Percentiles rank a stretch among this genome's conserved stretches.
These are phyloP conservation scores for Hypothenemus hampei DNA, from an alignment of 1,140 invertebrate species.

Conservation along the genomic window DNA sequence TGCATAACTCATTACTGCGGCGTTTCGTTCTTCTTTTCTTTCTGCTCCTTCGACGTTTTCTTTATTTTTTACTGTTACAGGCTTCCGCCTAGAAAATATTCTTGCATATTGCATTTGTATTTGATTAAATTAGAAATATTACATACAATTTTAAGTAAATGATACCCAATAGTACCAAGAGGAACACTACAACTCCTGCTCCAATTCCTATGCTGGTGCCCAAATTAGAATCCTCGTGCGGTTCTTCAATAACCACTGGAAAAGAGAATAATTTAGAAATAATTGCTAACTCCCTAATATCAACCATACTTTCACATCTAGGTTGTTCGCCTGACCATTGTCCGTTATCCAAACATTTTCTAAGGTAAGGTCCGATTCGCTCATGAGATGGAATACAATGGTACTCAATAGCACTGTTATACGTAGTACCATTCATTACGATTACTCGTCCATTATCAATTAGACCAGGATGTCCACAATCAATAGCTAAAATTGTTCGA, in stretches of 20 bases:
- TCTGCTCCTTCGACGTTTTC: slow-evolving; percentile 81
- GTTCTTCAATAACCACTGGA: slow-evolving; percentile 56
- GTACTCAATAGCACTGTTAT: slow-evolving; percentile 78
- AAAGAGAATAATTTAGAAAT: no score
- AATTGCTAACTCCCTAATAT: no score
- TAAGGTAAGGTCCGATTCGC: slow-evolving; percentile 71
- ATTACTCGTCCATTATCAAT: slow-evolving; percentile 84
- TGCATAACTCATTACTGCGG: slow-evolving; percentile 81
- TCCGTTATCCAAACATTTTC: slow-evolving; percentile 77
- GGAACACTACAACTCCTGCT: slow-evolving; percentile 68
- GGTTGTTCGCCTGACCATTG: slow-evolving; percentile 81
- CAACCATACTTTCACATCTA: slow-evolving; percentile 58
- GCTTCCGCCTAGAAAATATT: slow-evolving; percentile 60
- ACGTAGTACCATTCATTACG: slow-evolving; percentile 78
- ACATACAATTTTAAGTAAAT: slow-evolving; percentile 74
- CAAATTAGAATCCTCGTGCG: slow-evolving; percentile 63
- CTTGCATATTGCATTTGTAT: slow-evolving; percentile 2
- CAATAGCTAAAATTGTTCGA: slow-evolving; percentile 69
- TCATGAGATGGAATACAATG: slow-evolving; percentile 82
- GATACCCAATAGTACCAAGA: slow-evolving; percentile 68
- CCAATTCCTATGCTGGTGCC: slow-evolving; percentile 75
- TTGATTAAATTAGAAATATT: neutral
- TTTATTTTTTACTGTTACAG: slow-evolving; percentile 79
- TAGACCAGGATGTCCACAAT: slow-evolving; percentile 70
- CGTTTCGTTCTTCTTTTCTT: slow-evolving; percentile 76